Evolutionary conservation across 2,888 invertebrate genomes (phyloP), one percentile per base, ranked within the genome.

Genomic region (Drosophila formosana): DNA sequence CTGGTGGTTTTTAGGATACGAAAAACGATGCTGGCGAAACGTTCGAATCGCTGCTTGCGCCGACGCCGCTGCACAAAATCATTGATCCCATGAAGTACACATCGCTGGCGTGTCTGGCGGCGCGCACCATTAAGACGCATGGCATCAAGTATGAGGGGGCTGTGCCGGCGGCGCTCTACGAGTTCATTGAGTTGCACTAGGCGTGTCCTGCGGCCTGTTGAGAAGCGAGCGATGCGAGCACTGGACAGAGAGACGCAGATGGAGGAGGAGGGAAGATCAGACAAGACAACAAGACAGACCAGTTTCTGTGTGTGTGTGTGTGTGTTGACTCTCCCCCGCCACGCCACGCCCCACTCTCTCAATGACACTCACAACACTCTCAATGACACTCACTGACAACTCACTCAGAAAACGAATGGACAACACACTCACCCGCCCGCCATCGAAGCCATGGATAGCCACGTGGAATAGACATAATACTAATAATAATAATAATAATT

Each of bases 31-130:
- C 94, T 76, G 96, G 96, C 34, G 95, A 95, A 72, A 96, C 97
- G 0, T 96, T 97, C 82, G 95, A 95, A 78, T 94, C 94, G 74
- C 93, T 97, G 74, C 93, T 96, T 61, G 93, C 94, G 56, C 94
- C 94, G 57, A 95, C 95, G 88, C 93, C 93, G 73, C 93, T 95
- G 58, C 94, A 94, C 75, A 93, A 95, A 82, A 93, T 96, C 75
- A 94, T 96, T 47, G 96, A 96, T 92, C 96, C 96, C 6, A 93
- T 97, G 51, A 95, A 95, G 75, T 96, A 96, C 92, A 96, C 96
- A 49, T 95, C 95, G 67, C 94, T 98, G 78, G 95, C 96, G 89
- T 98, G 98, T 92, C 94, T 97, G 66, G 97, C 98, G 11, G 97
- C 98, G 9, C 94, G 96, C 76, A 95, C 95, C 4, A 95, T 98